These are phyloP conservation scores for Ashinkailepas kermadecensis DNA, from an alignment of 2,888 invertebrate genomes.

Conservation along the genomic window DNA sequence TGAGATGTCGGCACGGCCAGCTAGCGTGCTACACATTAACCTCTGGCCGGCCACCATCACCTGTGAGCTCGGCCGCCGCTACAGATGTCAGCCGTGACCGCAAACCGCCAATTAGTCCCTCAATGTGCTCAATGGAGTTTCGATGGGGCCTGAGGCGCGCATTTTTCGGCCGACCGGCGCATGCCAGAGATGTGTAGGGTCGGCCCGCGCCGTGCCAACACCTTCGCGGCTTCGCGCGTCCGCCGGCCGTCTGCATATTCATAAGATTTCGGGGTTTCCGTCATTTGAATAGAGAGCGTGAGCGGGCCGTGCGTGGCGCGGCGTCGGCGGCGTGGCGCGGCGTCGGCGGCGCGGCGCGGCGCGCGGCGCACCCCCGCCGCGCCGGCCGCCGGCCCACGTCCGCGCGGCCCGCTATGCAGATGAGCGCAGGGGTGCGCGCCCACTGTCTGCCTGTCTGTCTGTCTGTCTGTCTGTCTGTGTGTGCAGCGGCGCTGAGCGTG, in stretches of 20 bases:
- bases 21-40: background rate
- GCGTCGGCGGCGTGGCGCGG: background rate
- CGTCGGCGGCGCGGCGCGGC: background rate
- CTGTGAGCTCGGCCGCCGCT: background rate
- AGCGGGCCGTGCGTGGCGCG: background rate
- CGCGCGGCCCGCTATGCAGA: background rate
- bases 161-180: background rate
- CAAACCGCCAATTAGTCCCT: background rate
- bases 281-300: background rate
- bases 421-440: background rate
- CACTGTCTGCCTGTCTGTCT: background rate
- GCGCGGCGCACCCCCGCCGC: background rate
- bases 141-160: background rate
- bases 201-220: background rate
- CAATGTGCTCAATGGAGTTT: background rate
- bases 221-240: background rate
- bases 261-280: background rate
- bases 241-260: background rate
- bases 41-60: background rate
- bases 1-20: slow-evolving; percentile 3
- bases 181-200: background rate
- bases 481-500: background rate
- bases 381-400: background rate
- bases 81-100: background rate
- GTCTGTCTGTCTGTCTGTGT: background rate